Conservation (phyloP, 1,140 invertebrate species). For the Cydia fagiglandana region DNA sequence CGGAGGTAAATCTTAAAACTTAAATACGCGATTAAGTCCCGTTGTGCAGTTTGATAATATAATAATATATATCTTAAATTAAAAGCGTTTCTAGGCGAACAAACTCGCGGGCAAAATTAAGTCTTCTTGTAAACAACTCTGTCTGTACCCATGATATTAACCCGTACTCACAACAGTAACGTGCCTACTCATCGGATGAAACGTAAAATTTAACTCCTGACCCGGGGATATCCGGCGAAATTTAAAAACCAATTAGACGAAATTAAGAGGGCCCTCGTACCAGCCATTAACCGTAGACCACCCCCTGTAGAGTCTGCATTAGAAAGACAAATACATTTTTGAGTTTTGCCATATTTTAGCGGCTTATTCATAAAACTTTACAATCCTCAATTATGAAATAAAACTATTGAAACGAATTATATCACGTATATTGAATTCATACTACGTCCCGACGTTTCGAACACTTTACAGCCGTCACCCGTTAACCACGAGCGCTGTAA, state of each 20-base stretch:
- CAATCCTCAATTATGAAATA: too few relatives aligned
- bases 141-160: background rate
- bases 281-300: background rate
- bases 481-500: too few relatives aligned
- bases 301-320: background rate
- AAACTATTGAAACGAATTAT: too few relatives aligned
- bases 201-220: slow-evolving; percentile 4
- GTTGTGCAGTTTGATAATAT: too few relatives aligned
- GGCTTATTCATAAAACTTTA: too few relatives aligned
- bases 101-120: background rate
- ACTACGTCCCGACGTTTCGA: too few relatives aligned
- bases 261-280: slow-evolving; percentile 22
- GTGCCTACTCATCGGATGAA: background rate
- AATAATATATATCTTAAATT: too few relatives aligned
- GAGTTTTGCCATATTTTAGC: too few relatives aligned
- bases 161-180: background rate
- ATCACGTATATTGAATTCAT: too few relatives aligned
- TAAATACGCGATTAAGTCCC: too few relatives aligned
- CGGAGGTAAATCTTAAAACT: too few relatives aligned
- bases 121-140: background rate
- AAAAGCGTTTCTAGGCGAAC: background rate
- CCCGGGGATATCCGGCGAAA: background rate
- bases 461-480: too few relatives aligned
- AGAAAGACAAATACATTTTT: background rate
- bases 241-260: slow-evolving; percentile 20